These are phyloP conservation scores for Catostylus mosaicus DNA, from an alignment of 30 jellyfish, hydroid and myxozoan species.

Conservation along the genomic window DNA sequence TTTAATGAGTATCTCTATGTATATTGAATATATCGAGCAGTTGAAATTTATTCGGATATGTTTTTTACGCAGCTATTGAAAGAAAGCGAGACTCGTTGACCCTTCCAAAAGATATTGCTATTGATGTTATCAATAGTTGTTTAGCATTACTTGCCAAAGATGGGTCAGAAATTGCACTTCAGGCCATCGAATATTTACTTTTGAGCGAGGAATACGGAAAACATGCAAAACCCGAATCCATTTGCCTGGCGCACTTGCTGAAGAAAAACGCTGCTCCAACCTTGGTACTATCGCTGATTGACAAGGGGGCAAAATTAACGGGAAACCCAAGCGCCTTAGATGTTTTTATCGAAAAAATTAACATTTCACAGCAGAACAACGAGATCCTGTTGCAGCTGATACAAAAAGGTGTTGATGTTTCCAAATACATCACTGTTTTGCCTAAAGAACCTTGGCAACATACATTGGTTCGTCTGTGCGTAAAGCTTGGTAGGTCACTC, in stretches of 20 bases:
- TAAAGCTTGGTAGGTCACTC: not conserved
- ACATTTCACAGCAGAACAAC: not conserved
- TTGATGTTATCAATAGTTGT: slow-evolving; percentile 13
- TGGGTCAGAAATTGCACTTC: not conserved
- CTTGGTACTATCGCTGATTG: slow-evolving; percentile 11
- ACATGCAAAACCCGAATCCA: not conserved
- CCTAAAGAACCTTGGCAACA: slow-evolving; percentile 13
- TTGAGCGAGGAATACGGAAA: not conserved
- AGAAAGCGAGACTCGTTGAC: not conserved
- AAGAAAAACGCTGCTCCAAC: slow-evolving; percentile 1
- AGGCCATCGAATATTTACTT: slow-evolving; percentile 5
- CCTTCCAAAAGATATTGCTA: slow-evolving; percentile 7
- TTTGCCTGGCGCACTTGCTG: slow-evolving; percentile 2
- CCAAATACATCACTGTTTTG: not conserved
- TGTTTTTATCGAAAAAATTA: not conserved
- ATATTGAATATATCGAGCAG: not conserved
- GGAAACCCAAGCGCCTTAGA: slow-evolving; percentile 10
- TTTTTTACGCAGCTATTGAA: not conserved
- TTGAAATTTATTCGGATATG: not conserved
- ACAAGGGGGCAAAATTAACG: not conserved
- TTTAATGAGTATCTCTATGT: not conserved
- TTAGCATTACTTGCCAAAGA: not conserved
- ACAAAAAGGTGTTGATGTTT: slow-evolving; percentile 22
- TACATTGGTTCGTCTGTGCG: slow-evolving; percentile 9
- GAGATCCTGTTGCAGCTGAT: slow-evolving; percentile 2